Conservation (phyloP, 2,113 vertebrate genomes). For the Oxygymnocypris stewartii region DNA sequence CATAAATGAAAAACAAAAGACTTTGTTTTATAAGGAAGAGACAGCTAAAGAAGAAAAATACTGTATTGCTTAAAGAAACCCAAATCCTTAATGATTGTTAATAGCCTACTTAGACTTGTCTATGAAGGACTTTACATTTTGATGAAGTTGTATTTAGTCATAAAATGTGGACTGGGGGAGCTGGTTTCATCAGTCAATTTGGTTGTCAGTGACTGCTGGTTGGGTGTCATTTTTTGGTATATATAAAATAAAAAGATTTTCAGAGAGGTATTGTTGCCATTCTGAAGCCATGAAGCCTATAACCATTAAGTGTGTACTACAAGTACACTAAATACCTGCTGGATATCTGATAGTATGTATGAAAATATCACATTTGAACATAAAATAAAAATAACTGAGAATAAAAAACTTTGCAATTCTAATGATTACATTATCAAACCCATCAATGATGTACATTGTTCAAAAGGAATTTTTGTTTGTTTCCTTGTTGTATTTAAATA, state of each 20-base stretch:
- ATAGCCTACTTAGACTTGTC: background rate
- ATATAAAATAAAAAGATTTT: background rate
- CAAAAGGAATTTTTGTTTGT: background rate
- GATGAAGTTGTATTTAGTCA: background rate
- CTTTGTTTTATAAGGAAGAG: background rate
- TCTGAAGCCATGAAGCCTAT: background rate
- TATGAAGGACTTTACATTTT: slow-evolving; percentile 14
- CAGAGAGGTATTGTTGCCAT: background rate
- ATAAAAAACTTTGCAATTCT: background rate
- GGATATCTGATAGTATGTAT: background rate
- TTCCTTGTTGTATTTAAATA: slow-evolving; percentile 28
- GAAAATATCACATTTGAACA: background rate
- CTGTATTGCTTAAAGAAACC: background rate
- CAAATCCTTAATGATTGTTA: background rate
- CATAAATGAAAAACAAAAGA: background rate
- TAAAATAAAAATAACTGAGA: background rate
- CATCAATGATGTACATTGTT: background rate
- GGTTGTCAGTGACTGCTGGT: background rate
- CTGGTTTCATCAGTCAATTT: background rate
- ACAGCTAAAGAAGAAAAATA: background rate
- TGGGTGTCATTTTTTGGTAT: background rate
- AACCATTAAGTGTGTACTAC: background rate
- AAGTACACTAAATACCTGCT: background rate
- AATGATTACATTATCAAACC: background rate
- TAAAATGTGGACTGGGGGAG: background rate